These are phyloP conservation scores for Halcyon senegalensis DNA, from an alignment of 2,113 vertebrate genomes.

Conservation along the genomic window DNA sequence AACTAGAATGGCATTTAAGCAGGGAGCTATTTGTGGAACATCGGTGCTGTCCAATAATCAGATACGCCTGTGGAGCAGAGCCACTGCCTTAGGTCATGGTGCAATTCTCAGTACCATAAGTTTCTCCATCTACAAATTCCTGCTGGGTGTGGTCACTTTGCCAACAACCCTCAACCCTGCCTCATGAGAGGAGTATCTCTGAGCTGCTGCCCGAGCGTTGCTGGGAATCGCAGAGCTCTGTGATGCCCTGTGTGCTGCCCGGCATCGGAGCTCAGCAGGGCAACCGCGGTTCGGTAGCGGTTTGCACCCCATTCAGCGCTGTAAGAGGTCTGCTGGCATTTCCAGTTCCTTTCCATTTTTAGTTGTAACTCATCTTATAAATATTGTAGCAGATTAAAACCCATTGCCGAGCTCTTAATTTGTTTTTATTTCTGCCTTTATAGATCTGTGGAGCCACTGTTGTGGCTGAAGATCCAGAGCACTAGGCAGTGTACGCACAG, in stretches of 20 bases:
- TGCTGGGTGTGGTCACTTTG: constrained; percentile 53
- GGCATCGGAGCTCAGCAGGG: background rate
- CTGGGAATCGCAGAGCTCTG: background rate
- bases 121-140: constrained; percentile 23
- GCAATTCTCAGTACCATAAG: constrained; percentile 25
- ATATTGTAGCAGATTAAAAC: background rate
- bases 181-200: constrained; percentile 4
- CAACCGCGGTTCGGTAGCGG: background rate
- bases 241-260: background rate
- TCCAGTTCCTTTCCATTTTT: background rate
- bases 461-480: background rate
- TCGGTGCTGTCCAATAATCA: constrained; percentile 2
- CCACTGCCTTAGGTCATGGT: constrained; percentile 46
- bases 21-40: constrained; percentile 54
- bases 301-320: background rate
- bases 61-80: constrained; percentile 20
- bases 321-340: background rate
- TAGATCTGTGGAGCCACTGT: background rate
- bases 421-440: background rate
- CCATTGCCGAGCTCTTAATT: background rate
- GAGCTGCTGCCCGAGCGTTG: background rate
- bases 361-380: background rate
- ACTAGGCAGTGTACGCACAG: rapidly evolving
- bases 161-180: background rate
- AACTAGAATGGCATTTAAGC: background rate